Base-by-base conservation (phyloP, 2,797 vertebrate genomes). In the Antennarius maculatus region DNA sequence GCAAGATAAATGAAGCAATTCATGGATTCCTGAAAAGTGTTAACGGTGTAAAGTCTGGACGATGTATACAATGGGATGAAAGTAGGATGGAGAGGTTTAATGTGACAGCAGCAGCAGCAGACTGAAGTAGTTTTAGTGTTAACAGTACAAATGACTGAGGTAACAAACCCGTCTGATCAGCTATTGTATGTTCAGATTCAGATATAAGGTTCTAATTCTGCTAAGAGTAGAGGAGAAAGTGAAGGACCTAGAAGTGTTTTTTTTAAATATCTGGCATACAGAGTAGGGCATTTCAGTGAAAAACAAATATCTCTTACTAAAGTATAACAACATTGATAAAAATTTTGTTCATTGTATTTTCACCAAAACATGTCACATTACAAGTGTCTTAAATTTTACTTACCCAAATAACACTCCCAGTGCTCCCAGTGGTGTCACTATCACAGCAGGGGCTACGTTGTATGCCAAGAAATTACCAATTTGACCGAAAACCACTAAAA, bases 331-430 rank as follows among this genome's bases (percentile, higher is more conserved):
- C 31, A 47, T 10, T 23, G 28, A 4, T 29, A n/a, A 16, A 47
- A 5, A 15, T 13, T 12, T 8, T 28, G 6, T 1, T 52, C 1
- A 28, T n/a, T 58, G 4, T 34, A 11, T 0, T 47, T n/a, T 31
- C 4, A 1, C 4, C 29, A 23, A 28, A 43, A 23, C 4, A 46
- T 17, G 37, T 54, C 15, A 27, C 23, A 41, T 9, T 7, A 34
- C 8, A 5, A 34, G 31, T 34, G 37, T 39, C 2, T 10, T 9
- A 8, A 39, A 39, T 41, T 0, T 14, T 10, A 85, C 94, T 95
- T 86, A 99, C 97, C 98, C 98, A 88, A 99, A 99, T 1, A 98
- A 92, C 63, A 99, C 96, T 17, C 98, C 98, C 10, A 99, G 94
- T n/a, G 97, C 97, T 79, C 98, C 98, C 51, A 99, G 86, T 1